Evolutionary conservation across 1,140 invertebrate species (phyloP).

Genomic region (Bombus confusus): DNA sequence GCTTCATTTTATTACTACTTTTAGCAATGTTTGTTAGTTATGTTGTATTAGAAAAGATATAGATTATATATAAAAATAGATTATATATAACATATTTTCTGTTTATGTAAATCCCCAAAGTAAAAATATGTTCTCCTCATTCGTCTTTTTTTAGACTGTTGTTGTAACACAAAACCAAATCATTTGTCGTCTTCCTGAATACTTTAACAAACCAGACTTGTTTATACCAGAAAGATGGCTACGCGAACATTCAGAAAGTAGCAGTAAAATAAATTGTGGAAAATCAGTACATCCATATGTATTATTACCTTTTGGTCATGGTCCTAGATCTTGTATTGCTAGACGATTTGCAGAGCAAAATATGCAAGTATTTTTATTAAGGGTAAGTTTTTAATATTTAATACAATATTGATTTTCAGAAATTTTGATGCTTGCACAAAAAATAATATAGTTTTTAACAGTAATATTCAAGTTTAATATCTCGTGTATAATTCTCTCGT

Average conservation of each 20-base stretch:
- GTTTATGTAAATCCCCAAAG: not conserved
- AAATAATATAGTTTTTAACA: not conserved
- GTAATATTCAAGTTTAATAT: not conserved
- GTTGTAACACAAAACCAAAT: constrained; percentile 95
- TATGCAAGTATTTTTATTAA: constrained; percentile 89
- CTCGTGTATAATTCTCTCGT: not conserved
- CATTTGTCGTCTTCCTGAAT: constrained; percentile 86
- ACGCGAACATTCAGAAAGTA: constrained; percentile 60
- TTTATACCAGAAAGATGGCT: constrained; percentile 93
- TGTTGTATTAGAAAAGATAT: not conserved
- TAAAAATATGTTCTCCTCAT: not conserved
- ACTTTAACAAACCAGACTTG: constrained; percentile 86
- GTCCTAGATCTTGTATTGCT: constrained; percentile 93
- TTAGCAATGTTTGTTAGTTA: not conserved
- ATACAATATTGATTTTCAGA: not conserved
- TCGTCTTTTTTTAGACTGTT: constrained; percentile 87
- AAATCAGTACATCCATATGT: constrained; percentile 89
- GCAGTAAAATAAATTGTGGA: constrained; percentile 77
- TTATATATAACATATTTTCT: not conserved
- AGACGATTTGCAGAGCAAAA: constrained; percentile 94
- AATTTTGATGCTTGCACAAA: not conserved
- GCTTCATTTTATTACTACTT: not conserved
- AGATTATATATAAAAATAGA: too few species aligned
- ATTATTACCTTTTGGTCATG: constrained; percentile 94
- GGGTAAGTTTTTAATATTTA: constrained; percentile 83